These are phyloP conservation scores for Mya arenaria DNA, from an alignment of 1,140 invertebrate species.

Conservation along the genomic window DNA sequence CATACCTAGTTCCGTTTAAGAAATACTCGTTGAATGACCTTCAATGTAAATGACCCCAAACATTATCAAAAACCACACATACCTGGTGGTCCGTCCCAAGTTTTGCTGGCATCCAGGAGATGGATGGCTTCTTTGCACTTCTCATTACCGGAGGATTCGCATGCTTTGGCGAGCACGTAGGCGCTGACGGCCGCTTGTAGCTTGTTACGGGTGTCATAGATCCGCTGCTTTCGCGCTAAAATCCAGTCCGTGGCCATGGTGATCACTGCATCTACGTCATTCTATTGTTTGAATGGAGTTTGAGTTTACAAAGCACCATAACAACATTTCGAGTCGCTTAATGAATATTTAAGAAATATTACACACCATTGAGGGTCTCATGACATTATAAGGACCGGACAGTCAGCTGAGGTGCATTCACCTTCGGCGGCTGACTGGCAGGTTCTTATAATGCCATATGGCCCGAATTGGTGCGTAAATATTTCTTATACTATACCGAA, in stretches of 20 bases:
- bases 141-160: background rate
- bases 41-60: too few species aligned
- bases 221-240: background rate
- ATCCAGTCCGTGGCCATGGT: conserved; percentile 21
- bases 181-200: conserved; percentile 16
- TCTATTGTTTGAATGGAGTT: background rate
- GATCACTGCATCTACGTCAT: background rate
- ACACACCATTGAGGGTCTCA: background rate
- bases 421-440: background rate
- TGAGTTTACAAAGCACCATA: background rate
- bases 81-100: background rate
- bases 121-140: background rate
- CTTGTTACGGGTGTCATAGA: background rate
- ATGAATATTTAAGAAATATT: background rate
- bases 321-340: background rate
- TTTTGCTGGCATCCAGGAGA: background rate
- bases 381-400: background rate
- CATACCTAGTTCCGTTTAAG: too few species aligned
- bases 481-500: too few species aligned
- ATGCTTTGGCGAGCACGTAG: conserved; percentile 16
- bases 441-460: too few species aligned
- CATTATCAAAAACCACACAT: too few species aligned
- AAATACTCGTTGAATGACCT: too few species aligned
- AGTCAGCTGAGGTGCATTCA: background rate
- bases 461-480: too few species aligned